Evolutionary conservation across 2,888 invertebrate species (phyloP).

Genomic region (Drosophila kanekoi): DNA sequence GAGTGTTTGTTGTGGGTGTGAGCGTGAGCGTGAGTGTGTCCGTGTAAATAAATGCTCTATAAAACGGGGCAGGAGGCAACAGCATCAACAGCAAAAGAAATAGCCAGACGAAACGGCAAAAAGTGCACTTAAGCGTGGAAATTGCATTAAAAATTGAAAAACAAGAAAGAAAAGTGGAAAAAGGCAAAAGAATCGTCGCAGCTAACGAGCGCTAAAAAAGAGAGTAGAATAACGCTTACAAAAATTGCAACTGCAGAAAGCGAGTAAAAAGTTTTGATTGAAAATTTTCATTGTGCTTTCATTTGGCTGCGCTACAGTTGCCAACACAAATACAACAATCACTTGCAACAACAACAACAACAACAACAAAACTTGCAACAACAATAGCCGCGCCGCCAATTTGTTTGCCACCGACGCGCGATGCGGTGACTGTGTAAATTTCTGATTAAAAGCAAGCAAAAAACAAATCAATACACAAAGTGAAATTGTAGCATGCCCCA

Average conservation of each 20-base stretch:
- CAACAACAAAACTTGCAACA: conserved; percentile 35
- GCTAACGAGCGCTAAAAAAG: conserved; percentile 75
- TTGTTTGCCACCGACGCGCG: conserved; percentile 44
- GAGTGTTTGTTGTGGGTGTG: conserved; percentile 16
- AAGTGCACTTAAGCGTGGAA: conserved; percentile 77
- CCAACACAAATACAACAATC: conserved; percentile 31
- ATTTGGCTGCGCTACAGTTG: conserved; percentile 47
- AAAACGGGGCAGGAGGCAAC: conserved; percentile 41
- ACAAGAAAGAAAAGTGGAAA: conserved; percentile 31
- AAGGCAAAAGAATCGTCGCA: conserved; percentile 39
- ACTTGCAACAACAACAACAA: conserved; percentile 35
- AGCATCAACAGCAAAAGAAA: conserved; percentile 40
- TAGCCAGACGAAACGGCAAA: conserved; percentile 52
- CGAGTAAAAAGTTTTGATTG: conserved; percentile 75
- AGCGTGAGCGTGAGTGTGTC: conserved; percentile 28
- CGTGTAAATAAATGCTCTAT: conserved; percentile 73
- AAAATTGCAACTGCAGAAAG: conserved; percentile 31
- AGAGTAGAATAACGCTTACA: conserved; percentile 17
- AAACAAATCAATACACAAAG: conserved; percentile 27
- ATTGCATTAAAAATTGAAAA: conserved; percentile 76
- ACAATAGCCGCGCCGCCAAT: conserved; percentile 38
- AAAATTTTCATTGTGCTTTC: conserved; percentile 75
- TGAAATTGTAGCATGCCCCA: conserved; percentile 39
- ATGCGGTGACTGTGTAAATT: conserved; percentile 74
- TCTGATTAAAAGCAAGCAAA: conserved; percentile 66